Base-by-base conservation (phyloP, 2,888 invertebrate genomes). In the Callyntrura sp. region DNA sequence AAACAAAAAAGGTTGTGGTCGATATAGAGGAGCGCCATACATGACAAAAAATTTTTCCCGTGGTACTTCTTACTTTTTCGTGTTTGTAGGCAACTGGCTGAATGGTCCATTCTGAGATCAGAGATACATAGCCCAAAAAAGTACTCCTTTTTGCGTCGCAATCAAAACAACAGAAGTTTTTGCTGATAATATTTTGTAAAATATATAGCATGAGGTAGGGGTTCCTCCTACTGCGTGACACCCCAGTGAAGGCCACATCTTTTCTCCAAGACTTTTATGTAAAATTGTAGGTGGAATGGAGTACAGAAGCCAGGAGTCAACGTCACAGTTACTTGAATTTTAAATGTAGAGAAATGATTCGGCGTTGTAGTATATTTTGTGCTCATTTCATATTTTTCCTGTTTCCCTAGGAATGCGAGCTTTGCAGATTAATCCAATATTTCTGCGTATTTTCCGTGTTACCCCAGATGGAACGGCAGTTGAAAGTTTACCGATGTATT, bases 381-480 rank as follows among this genome's bases (percentile, higher is more conserved):
- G 35, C 65, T 88, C 88, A 88, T 83, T 83, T 76, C 43, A 28
- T 65, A 5, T 43, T 55, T 55, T 55, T 55, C 68, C 9, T 51
- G 48, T 51, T 62, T 68, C 79, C 68, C 20, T 65, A 90, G 85
- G 28, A 62, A 73, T 85, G 82, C 62, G 82, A 78, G 76, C 51
- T 28, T 25, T 51, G n/a, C 55, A 48, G 35, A 83, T 25, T 82
- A 73, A 85, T 85, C 85, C 90, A 90, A 85, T 90, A 85, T 90
- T 73, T 55, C n/a, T 73, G 48, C 81, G 85, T 68, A 45, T 78
- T 78, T 85, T 85, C 55, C 85, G 20, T 57, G 82, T 90, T 90
- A 85, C 85, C 85, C 90, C 90, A 81, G 62, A 73, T 73, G 60
- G 17, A 55, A 51, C 51, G 48, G 51, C 51, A 76, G 76, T 25